Conservation (phyloP, 2,888 invertebrate genomes). For the Hyles lineata region DNA sequence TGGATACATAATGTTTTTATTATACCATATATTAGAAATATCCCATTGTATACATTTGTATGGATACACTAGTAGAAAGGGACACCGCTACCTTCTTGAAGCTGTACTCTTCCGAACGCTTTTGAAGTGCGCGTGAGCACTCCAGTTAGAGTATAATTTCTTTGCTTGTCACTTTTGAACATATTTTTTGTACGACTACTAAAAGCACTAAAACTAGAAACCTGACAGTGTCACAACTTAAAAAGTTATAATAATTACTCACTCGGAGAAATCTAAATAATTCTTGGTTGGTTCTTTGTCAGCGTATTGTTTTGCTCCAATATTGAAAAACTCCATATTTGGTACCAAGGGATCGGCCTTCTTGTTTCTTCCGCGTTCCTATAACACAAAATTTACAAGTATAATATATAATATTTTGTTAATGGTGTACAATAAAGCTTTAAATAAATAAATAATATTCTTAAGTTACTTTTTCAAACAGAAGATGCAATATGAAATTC, state of each 20-base stretch:
- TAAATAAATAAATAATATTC: slow-evolving; percentile 25
- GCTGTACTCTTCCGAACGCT: too few species aligned
- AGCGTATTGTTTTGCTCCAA: slow-evolving; percentile 64
- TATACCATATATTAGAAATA: too few species aligned
- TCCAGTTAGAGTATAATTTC: too few species aligned
- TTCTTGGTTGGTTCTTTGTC: slow-evolving; percentile 60
- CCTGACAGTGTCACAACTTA: not conserved
- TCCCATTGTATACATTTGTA: too few species aligned
- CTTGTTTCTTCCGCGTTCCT: slow-evolving; percentile 62
- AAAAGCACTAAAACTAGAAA: not conserved
- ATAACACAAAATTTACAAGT: slow-evolving; percentile 36
- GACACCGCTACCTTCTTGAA: too few species aligned
- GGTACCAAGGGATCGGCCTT: slow-evolving; percentile 71
- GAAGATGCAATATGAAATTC: too few species aligned
- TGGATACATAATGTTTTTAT: too few species aligned
- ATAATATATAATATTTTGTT: too few species aligned
- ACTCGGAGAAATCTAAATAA: slow-evolving; percentile 77
- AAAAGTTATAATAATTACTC: slow-evolving; percentile 46
- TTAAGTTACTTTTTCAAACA: not conserved
- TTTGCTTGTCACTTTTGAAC: not conserved
- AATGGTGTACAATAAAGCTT: too few species aligned
- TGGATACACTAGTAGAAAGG: too few species aligned
- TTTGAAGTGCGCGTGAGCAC: too few species aligned
- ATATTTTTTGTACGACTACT: not conserved
- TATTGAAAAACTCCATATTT: slow-evolving; percentile 67